Base-by-base conservation (phyloP, 2,797 vertebrate species). In the Mareca strepera region DNA sequence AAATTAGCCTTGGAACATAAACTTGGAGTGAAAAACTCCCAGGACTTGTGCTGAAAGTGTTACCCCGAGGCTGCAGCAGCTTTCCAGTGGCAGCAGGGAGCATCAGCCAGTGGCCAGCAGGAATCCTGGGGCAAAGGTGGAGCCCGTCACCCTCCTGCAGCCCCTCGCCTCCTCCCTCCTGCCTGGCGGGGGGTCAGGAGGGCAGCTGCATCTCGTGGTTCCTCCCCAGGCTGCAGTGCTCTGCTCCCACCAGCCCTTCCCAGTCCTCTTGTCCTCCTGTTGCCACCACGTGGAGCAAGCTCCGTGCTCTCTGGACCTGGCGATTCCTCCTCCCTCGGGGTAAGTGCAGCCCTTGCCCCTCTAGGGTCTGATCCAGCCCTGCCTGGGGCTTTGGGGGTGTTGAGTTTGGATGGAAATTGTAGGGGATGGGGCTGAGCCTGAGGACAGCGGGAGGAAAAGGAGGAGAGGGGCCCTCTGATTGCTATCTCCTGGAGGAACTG, bases 31-130 rank as follows among this genome's bases (percentile, higher is more conserved):
- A 93, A 94, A 96, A 74, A 8, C 44, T 86, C 78, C 2, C 11
- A 94, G 85, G 92, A 66, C 91, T 97, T 96, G 75, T 86, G 60
- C 75, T 96, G 94, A 95, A 96, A 97, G 78, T 77, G 21, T 62
- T 60, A 80, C n/a, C 70, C 92, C 4, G 52, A 82, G 82, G 79
- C 84, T 95, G 87, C 67, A 86, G 77, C 92, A 73, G 67, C 85
- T 83, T 83, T 93, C 5, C 9, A 48, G 78, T 44, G 85, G 93
- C 94, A 94, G 67, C 88, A 86, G 92, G 83, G 88, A 94, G 67
- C 92, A 93, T 70, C 86, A 82, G 33, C 6, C 63, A n/a, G 37
- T 0, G 2, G 70, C 63, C 86, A 5, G 92, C 59, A 77, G 87
- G 66, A 83, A 83, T 90, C 14, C 70, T 95, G 94, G 93, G 25